Evolutionary conservation across 2,797 vertebrate species (phyloP).

Genomic region (Typhlichthys subterraneus): DNA sequence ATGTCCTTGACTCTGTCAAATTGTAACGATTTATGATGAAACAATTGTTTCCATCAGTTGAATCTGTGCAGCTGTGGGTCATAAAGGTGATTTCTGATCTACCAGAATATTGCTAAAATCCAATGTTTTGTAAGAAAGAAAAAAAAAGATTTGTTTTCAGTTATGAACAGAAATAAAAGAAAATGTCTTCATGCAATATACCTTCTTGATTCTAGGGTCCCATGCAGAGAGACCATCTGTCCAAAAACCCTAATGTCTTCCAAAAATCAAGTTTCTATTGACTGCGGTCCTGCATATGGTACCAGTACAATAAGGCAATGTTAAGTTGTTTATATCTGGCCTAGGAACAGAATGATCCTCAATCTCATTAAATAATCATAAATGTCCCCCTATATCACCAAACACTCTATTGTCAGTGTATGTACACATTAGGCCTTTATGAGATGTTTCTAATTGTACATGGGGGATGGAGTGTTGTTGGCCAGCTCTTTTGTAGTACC

Average conservation of each 20-base stretch:
- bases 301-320: too few relatives aligned
- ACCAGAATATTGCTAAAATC: slow-evolving; percentile 39
- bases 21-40: slow-evolving; percentile 57
- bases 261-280: slow-evolving; percentile 18
- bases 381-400: too few relatives aligned
- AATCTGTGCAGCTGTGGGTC: slow-evolving; percentile 41
- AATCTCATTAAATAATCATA: too few relatives aligned
- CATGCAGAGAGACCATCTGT: slow-evolving; percentile 55
- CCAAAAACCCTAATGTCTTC: slow-evolving; percentile 20
- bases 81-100: slow-evolving; percentile 49
- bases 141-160: too few relatives aligned
- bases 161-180: slow-evolving; percentile 26
- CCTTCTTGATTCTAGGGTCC: slow-evolving; percentile 43
- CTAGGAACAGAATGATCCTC: too few relatives aligned
- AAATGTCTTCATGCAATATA: slow-evolving; percentile 34
- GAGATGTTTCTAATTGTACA: too few relatives aligned
- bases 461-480: too few relatives aligned
- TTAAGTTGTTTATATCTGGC: too few relatives aligned
- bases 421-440: too few relatives aligned
- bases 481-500: too few relatives aligned
- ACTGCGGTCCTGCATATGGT: slow-evolving; percentile 13
- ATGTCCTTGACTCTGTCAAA: slow-evolving; percentile 64
- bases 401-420: too few relatives aligned
- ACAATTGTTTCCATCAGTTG: slow-evolving; percentile 56
- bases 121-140: slow-evolving; percentile 11